Evolutionary conservation across 1,140 invertebrate genomes (phyloP), one percentile per base, ranked within the genome.

Genomic region (Cardiocondyla obscurior): DNA sequence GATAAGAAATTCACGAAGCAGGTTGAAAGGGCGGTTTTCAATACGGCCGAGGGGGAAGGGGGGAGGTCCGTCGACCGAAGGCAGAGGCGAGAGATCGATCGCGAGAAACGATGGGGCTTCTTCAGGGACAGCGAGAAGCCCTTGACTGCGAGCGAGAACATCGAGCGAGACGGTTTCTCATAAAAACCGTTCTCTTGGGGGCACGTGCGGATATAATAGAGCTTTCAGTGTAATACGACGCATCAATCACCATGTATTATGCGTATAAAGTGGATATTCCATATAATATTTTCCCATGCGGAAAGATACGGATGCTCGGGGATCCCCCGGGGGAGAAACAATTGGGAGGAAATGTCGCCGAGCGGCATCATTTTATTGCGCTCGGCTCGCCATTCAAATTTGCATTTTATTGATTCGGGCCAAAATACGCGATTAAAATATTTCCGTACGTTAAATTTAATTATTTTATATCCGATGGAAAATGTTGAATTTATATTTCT

Each of bases 1-100:
- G 74, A 79, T 79, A 79, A 79, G 62, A 79, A 62, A 22, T 79
- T 79, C 74, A 67, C 74, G 74, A 79, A 69, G 74, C 74, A 79
- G 62, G 60, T 76, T 76, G 72, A 76, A 76, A 74, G 46, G 74
- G 60, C 67, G 74, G 67, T 60, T n/a, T 77, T 77, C 60, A 77
- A 77, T 77, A 60, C 74, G 74, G 74, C 44, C 60, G 62, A 67
- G 74, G 67, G 16, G n/a, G n/a, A n/a, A n/a, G n/a, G n/a, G n/a
- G n/a, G n/a, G n/a, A n/a, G n/a, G n/a, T n/a, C n/a, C n/a, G 44
- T 65, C 30, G 74, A 33, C 74, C 22, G 74, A 53, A 69, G 46
- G 74, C 46, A 46, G 69, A 33, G 44, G 33, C 72, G n/a, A 25
- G 39, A 53, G 74, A 79, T 79, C 74, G 74, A 79, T 79, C 46